Evolutionary conservation across 2,113 vertebrate species (phyloP), one percentile per base, ranked within the genome.

Genomic region (Coturnix japonica): DNA sequence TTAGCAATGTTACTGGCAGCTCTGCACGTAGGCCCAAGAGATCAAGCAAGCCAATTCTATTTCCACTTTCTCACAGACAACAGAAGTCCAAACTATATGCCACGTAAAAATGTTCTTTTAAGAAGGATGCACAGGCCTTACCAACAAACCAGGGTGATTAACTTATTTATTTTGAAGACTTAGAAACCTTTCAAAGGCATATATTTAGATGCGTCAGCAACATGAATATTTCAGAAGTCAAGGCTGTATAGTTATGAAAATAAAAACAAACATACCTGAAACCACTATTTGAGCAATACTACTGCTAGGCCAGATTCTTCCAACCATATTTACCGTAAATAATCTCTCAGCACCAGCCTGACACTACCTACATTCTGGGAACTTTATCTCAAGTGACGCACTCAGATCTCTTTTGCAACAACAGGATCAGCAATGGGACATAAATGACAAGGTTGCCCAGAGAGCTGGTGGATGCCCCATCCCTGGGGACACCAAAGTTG

Each of bases 131-230:
- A 47, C 4, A 56, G 43, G 65, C 83, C 78, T 80, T 88, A 87
- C 73, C 75, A 89, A 72, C 79, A 77, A 85, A 85, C 39, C 39
- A 44, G 72, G n/a, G n/a, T 11, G 43, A 89, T 51, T 71, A 73
- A 69, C n/a, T 93, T 84, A 74, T 81, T 94, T 94, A 79, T 94
- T 84, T 69, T 15, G 78, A 91, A 90, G 70, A 83, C 65, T 90
- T 93, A 47, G 82, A 93, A 90, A 75, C 15, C 3, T 87, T 82
- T 82, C 1, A 4, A 60, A 35, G n/a, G 19, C 56, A 49, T 85
- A 91, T 91, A 92, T 93, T 93, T 92, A 75, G 87, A 77, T 9
- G 75, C 74, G 87, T 85, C 75, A 91, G 72, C n/a, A 91, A 92
- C 81, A 81, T 57, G 39, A 85, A 8, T 83, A 91, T 81, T 89